Base-by-base conservation (phyloP, 2,888 invertebrate genomes). In the Argyresthia goedartella region DNA sequence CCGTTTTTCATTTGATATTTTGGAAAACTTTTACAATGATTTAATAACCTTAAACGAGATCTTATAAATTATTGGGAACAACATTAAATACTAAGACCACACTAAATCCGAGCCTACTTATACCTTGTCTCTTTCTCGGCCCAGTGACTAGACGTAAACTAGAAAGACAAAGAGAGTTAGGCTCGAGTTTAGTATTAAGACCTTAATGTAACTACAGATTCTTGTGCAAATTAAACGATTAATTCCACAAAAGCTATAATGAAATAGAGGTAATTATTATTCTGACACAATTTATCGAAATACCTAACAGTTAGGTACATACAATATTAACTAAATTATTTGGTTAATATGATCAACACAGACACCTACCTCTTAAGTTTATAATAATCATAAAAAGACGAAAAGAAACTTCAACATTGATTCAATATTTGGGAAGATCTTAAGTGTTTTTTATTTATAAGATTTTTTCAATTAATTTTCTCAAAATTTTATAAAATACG, bases 251-350 rank as follows among this genome's bases (percentile, higher is more conserved):
- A 85, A 86, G 85, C 86, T 79, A 79, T 78, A 71, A 71, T 71
- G 69, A 71, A 72, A 65, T 66, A 82, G 82, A 84, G 81, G 82
- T 82, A 84, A 80, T 76, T 69, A 76, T 77, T 80, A 25, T 81
- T 82, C 75, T 74, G 82, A 82, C 84, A 82, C 79, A 82, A 81
- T 82, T 81, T 76, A 84, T 81, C 81, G 79, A 81, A 78, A 80
- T 76, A 84, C 76, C 81, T 82, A 84, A 75, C 55, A 54, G 53
- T 39, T 46, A 46, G 55, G n/a, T 45, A 45, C 51, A 51, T 73
- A 76, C 73, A 73, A 75, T 80, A 81, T 71, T 73, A 85, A 85
- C 82, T 85, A 84, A 85, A 85, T 78, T 53, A 49, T 43, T 47
- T 75, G 77, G 78, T 78, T 80, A 71, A 69, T 74, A 80, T 74